Conservation (phyloP, 2,888 invertebrate genomes). For the Steinernema hermaphroditum region DNA sequence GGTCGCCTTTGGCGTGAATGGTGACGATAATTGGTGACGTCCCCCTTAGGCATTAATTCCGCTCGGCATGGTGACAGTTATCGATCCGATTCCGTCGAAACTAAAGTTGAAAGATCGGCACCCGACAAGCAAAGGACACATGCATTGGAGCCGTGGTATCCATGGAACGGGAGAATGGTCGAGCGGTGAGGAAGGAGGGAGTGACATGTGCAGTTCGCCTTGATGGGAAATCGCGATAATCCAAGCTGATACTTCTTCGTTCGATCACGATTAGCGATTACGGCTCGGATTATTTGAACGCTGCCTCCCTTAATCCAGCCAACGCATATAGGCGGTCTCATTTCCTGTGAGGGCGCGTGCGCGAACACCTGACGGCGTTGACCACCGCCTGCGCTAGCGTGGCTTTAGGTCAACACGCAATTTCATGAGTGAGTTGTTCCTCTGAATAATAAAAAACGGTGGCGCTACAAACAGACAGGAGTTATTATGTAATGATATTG, state of each 20-base stretch:
- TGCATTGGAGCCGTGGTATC: neutral
- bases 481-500: neutral
- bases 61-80: neutral
- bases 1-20: constrained; percentile 27
- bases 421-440: neutral
- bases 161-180: neutral
- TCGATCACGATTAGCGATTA: constrained; percentile 30
- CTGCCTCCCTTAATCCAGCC: constrained; percentile 24
- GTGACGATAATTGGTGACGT: constrained; percentile 28
- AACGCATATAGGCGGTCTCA: neutral
- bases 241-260: constrained; percentile 29
- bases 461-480: neutral
- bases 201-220: neutral
- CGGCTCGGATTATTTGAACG: constrained; percentile 30
- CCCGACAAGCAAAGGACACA: neutral
- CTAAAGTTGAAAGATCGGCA: neutral
- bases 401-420: constrained; percentile 20
- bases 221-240: constrained; percentile 28
- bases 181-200: neutral
- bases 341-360: constrained; percentile 7
- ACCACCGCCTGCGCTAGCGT: constrained; percentile 14
- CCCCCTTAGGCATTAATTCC: neutral
- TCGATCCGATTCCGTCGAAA: neutral
- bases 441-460: neutral
- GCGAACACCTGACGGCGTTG: constrained; percentile 25